Conservation (phyloP, 1,140 invertebrate species). For the Drosophila kurseongensis region DNA sequence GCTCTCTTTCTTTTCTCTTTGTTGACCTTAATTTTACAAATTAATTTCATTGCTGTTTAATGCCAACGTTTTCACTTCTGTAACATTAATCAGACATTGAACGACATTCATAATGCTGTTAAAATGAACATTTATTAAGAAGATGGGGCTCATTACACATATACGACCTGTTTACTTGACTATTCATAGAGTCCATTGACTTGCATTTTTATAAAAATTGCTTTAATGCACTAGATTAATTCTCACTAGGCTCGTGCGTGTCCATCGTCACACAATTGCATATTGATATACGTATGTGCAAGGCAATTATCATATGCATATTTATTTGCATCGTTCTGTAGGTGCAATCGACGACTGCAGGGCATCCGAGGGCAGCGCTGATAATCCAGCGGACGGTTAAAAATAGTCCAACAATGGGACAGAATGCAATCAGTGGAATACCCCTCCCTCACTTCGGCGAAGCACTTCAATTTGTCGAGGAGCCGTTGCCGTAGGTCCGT, state of each 20-base stretch:
- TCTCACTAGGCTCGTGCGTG: constrained; percentile 32
- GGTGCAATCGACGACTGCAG: constrained; percentile 64
- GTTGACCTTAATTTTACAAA: constrained; percentile 11
- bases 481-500: constrained; percentile 52
- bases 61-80: not conserved
- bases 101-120: constrained; percentile 25
- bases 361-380: constrained; percentile 46
- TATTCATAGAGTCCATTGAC: constrained; percentile 36
- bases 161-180: constrained; percentile 25
- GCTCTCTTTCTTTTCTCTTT: constrained; percentile 5
- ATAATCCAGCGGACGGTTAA: constrained; percentile 57
- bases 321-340: constrained; percentile 49
- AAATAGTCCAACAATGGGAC: constrained; percentile 58
- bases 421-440: constrained; percentile 32
- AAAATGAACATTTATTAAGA: constrained; percentile 20
- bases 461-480: constrained; percentile 67
- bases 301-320: constrained; percentile 30
- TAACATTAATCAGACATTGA: constrained; percentile 18
- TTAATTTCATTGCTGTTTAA: too few species aligned
- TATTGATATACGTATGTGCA: constrained; percentile 11
- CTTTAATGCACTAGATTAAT: constrained; percentile 39
- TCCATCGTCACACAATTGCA: constrained; percentile 30
- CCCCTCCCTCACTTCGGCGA: constrained; percentile 1
- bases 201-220: constrained; percentile 43
- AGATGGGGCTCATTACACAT: constrained; percentile 22